Base-by-base conservation (phyloP, 2,888 invertebrate species). In the Sthenelais limicola region DNA sequence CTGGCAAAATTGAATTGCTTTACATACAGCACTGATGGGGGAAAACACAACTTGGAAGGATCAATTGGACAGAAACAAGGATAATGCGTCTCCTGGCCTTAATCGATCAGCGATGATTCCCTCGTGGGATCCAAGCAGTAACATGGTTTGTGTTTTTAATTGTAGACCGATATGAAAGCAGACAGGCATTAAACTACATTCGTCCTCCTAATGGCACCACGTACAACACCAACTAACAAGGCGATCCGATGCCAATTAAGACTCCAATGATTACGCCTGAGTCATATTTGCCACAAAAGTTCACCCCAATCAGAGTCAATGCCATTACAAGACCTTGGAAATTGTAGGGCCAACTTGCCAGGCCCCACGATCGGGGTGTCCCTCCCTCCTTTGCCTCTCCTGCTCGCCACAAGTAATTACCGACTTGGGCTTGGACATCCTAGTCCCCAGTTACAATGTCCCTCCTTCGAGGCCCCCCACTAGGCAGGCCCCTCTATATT, bases 141-240 rank as follows among this genome's bases (percentile, higher is more conserved):
- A 62, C 62, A 35, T 15, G 21, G 62, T 62, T 62, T n/a, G 62
- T 35, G 21, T 62, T 62, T 62, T 62, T 38, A 62, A 38, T 62
- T 35, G 35, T 35, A 43, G 24, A 43, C 62, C 62, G 24, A 62
- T 62, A 62, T 62, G 35, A 43, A 43, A 62, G 24, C 38, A 35
- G 62, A 62, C 62, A 62, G 32, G 62, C 62, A 62, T 62, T 38
- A 38, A 62, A 62, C 38, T 24, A 4, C 62, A 26, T 26, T 54
- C 30, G 30, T 21, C 35, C 62, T 33, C 62, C 33, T n/a, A 62
- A 24, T 18, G 21, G 56, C 62, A 35, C 21, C 35, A 26, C 38
- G n/a, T n/a, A n/a, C 26, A 7, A 12, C 35, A 62, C 26, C 4
- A 62, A 21, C 62, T 62, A 35, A 54, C 54, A n/a, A 9, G 28